Evolutionary conservation across 2,113 vertebrate genomes (phyloP).

Genomic region (Psittacula cyanocephala): DNA sequence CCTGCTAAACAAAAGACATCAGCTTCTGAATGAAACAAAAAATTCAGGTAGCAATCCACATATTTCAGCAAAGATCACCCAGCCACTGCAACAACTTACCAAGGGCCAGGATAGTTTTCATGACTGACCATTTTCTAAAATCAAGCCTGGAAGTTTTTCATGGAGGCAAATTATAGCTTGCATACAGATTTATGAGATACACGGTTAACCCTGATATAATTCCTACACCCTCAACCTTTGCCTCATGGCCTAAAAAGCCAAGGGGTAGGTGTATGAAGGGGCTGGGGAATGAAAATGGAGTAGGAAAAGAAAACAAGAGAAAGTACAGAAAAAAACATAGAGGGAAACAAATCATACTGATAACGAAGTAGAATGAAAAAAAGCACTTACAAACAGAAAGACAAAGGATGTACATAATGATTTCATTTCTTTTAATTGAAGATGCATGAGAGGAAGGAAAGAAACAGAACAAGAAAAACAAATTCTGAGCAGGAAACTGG

Average conservation of each 20-base stretch:
- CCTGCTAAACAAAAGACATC: background rate
- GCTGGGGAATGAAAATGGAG: background rate
- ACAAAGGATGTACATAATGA: background rate
- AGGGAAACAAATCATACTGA: background rate
- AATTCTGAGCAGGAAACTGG: background rate
- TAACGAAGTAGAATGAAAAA: background rate
- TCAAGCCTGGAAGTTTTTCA: background rate
- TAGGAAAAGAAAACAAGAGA: background rate
- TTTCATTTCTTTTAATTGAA: background rate
- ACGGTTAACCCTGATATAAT: background rate
- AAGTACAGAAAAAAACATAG: background rate
- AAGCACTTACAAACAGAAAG: background rate
- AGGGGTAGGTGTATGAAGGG: background rate
- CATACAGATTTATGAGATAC: background rate
- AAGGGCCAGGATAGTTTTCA: background rate
- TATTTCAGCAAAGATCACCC: background rate
- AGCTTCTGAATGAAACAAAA: background rate
- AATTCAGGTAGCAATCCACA: background rate
- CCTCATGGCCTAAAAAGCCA: background rate
- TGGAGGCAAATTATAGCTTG: background rate
- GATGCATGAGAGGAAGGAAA: background rate
- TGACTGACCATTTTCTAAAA: background rate
- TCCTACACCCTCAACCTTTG: background rate
- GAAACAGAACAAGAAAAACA: background rate
- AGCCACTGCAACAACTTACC: background rate